Percentiles rank a stretch among this genome's conserved stretches.
phyloP scores from a whole-genome alignment of 2,888 invertebrate species.

The Lasioglossum villosulum region DNA sequence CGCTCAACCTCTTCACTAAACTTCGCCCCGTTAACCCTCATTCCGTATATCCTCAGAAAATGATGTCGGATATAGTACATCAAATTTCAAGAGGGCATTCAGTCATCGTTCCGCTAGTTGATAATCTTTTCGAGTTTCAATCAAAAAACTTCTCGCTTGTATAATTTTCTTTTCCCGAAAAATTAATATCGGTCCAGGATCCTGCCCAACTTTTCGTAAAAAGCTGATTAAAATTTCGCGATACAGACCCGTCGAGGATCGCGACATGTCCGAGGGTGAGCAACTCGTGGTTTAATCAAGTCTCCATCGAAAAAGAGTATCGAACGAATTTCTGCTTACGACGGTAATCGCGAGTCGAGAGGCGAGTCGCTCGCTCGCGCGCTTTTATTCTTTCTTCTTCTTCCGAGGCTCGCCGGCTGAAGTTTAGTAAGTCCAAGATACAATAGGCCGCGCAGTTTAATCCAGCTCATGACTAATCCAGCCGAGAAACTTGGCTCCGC shows the following conservation, averaged over 20 bases:
- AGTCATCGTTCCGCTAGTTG: not conserved
- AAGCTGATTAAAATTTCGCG: not conserved
- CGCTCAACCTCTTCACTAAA: not conserved
- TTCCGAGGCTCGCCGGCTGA: slow-evolving; percentile 40
- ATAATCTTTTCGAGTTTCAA: not conserved
- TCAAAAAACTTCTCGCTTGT: not conserved
- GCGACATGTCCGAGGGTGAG: not conserved
- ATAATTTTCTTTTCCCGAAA: not conserved
- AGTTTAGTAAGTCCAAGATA: slow-evolving; percentile 74
- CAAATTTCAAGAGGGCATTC: not conserved
- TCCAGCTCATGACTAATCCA: slow-evolving; percentile 76
- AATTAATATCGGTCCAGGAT: not conserved
- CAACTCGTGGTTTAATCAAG: not conserved
- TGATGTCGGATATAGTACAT: not conserved
- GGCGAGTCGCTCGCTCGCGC: not conserved
- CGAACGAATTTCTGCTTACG: slow-evolving; percentile 14
- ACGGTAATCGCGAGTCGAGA: slow-evolving; percentile 1
- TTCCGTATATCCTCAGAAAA: not conserved
- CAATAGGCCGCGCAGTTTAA: slow-evolving; percentile 73
- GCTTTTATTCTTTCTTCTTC: not conserved
- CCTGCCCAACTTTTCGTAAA: not conserved
- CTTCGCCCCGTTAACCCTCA: not conserved
- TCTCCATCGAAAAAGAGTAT: not conserved
- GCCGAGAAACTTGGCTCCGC: slow-evolving; percentile 70
- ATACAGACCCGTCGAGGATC: not conserved